Evolutionary conservation across 2,888 invertebrate genomes (phyloP).

Genomic region (Lithosia quadra): DNA sequence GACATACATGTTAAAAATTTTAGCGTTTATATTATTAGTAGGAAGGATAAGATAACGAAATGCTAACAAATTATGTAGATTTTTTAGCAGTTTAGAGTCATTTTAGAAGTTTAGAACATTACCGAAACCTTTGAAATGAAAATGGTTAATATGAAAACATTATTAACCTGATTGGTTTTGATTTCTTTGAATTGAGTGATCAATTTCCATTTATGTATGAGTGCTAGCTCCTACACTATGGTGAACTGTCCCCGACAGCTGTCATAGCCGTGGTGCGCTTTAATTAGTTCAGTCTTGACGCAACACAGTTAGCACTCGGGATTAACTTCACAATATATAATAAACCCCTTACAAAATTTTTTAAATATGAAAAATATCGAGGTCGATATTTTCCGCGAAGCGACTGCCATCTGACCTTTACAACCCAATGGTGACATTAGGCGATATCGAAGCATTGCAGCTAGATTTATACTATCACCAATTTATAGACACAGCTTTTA

Average conservation of each 20-base stretch:
- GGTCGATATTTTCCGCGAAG: too few species aligned
- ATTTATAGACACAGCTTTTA: too few species aligned
- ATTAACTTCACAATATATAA: not conserved
- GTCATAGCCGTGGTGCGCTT: slow-evolving; percentile 59
- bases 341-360: not conserved
- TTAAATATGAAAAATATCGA: too few species aligned
- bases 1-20: too few species aligned
- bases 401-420: too few species aligned
- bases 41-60: not conserved
- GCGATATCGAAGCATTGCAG: too few species aligned
- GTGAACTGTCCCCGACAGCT: slow-evolving; percentile 53
- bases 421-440: too few species aligned
- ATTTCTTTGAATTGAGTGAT: not conserved
- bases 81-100: not conserved
- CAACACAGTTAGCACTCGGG: slow-evolving; percentile 17
- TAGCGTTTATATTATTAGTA: too few species aligned
- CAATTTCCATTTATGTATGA: not conserved
- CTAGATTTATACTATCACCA: too few species aligned
- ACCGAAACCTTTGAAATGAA: not conserved
- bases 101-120: too few species aligned
- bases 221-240: slow-evolving; percentile 25
- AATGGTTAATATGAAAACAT: not conserved
- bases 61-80: not conserved
- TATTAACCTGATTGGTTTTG: not conserved
- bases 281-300: slow-evolving; percentile 57